Conservation (phyloP, 2,797 vertebrate genomes). For the Antrozous pallidus region DNA sequence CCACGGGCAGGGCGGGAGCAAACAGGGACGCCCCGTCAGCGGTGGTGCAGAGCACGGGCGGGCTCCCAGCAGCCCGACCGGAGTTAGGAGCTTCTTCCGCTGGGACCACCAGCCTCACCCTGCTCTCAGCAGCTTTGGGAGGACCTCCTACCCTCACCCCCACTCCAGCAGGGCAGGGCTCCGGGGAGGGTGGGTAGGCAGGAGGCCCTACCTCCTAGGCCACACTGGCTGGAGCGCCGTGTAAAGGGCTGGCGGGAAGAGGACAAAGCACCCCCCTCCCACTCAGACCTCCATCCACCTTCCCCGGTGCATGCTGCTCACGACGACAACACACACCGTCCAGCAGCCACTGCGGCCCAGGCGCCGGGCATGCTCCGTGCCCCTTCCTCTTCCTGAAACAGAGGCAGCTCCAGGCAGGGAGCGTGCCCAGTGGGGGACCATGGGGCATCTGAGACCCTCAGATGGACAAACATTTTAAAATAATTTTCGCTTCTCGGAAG, state of each 20-base stretch:
- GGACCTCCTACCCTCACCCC: not conserved
- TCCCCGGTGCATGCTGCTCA: not conserved
- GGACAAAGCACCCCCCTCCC: not conserved
- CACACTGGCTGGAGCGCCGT: not conserved
- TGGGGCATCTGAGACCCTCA: slow-evolving; percentile 27
- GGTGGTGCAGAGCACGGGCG: not conserved
- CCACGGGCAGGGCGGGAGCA: not conserved
- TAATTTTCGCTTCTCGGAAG: slow-evolving; percentile 35
- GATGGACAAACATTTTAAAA: slow-evolving; percentile 50
- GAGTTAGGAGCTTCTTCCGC: slow-evolving; percentile 50
- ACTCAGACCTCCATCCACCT: slow-evolving; percentile 47
- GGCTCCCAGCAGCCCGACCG: slow-evolving; percentile 6
- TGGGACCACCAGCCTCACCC: slow-evolving; percentile 45
- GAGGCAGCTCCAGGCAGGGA: slow-evolving; percentile 72
- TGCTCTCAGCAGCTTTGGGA: not conserved
- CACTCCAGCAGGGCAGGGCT: not conserved
- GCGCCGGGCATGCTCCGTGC: slow-evolving; percentile 75
- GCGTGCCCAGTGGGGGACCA: slow-evolving; percentile 62
- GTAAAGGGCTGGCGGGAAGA: not conserved
- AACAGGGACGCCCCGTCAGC: not conserved
- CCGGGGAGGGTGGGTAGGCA: no score
- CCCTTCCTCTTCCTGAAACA: slow-evolving; percentile 72
- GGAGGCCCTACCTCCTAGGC: not conserved
- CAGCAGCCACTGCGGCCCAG: slow-evolving; percentile 70
- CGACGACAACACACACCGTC: slow-evolving; percentile 73